phyloP scores from a whole-genome alignment of 1,140 invertebrate genomes.

The Dinoponera quadriceps region DNA sequence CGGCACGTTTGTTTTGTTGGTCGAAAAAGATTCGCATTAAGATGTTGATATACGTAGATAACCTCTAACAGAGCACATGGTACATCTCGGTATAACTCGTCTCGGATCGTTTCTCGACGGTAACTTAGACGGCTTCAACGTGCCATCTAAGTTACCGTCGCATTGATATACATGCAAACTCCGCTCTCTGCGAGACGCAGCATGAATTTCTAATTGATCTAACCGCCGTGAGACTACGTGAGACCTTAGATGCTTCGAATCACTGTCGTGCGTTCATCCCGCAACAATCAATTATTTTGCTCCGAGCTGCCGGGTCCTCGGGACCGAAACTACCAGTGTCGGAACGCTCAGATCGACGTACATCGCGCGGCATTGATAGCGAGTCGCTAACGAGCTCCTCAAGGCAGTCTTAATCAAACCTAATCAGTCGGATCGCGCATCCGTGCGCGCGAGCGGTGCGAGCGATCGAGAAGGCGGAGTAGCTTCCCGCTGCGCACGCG shows the following conservation, averaged over 20 bases:
- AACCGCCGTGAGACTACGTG: not conserved
- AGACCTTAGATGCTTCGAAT: slow-evolving; percentile 21
- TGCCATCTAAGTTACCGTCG: not conserved
- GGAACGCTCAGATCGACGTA: slow-evolving; percentile 32
- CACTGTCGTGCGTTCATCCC: slow-evolving; percentile 17
- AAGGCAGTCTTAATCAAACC: slow-evolving; percentile 41
- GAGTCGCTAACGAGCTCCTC: slow-evolving; percentile 64
- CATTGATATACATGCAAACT: not conserved
- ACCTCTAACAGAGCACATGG: not conserved
- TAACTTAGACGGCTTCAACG: not conserved
- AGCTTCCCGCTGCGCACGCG: not conserved
- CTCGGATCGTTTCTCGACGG: not conserved
- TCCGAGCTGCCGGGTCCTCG: slow-evolving; percentile 24
- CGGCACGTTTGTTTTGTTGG: not conserved
- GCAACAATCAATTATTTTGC: slow-evolving; percentile 59
- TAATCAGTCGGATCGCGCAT: slow-evolving; percentile 49
- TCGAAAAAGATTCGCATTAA: not conserved
- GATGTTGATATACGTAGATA: not conserved
- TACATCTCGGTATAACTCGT: not conserved
- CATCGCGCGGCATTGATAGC: slow-evolving; percentile 45
- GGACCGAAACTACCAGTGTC: slow-evolving; percentile 46
- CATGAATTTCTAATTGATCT: slow-evolving; percentile 22
- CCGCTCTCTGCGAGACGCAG: not conserved
- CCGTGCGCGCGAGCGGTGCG: not conserved
- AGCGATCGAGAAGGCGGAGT: not conserved